Evolutionary conservation across 1,140 invertebrate genomes (phyloP), one percentile per base, ranked within the genome.

Genomic region (Trypoxylus dichotomus): DNA sequence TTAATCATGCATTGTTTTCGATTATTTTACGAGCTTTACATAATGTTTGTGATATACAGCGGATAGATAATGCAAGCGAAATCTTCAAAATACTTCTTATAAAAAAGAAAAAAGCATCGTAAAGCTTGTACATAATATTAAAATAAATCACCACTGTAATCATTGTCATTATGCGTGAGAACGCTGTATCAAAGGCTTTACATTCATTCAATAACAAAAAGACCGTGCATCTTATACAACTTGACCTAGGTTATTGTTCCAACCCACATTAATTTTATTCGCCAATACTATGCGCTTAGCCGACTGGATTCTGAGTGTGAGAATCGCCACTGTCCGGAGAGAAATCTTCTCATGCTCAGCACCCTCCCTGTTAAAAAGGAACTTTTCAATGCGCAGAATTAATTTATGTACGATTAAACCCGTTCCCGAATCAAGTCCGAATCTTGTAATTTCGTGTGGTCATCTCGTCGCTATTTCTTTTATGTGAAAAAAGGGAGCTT

Each of bases 381-480:
- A 37, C 10, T 8, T 71, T 71, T 71, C 29, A 27, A 71, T 8
- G 21, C 21, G 21, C 32, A 10, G 13, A 71, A 71, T 71, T 71
- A 71, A 71, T 71, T 71, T 71, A 71, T 71, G 15, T 71, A 37
- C 32, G 24, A 24, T 21, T 27, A 71, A 71, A 71, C 68, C 19
- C 21, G 68, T 71, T 71, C 29, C 25, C 24, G 13, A 71, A 71
- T 15, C 19, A 27, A 32, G 68, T 71, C 29, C 68, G 47, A 71
- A 71, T 71, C 68, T 71, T 24, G 21, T 71, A 71, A 71, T 19
- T 71, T 71, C 68, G 68, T 24, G 68, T 71, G 68, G 68, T 71
- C 68, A 71, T 27, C 68, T 27, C 5, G 47, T 58, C 32, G 32
- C 32, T 37, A 5, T 13, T 58, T n/a, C 47, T 19, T 19, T 5